phyloP scores from a whole-genome alignment of 2,797 vertebrate species.

The Epinephelus coioides region DNA sequence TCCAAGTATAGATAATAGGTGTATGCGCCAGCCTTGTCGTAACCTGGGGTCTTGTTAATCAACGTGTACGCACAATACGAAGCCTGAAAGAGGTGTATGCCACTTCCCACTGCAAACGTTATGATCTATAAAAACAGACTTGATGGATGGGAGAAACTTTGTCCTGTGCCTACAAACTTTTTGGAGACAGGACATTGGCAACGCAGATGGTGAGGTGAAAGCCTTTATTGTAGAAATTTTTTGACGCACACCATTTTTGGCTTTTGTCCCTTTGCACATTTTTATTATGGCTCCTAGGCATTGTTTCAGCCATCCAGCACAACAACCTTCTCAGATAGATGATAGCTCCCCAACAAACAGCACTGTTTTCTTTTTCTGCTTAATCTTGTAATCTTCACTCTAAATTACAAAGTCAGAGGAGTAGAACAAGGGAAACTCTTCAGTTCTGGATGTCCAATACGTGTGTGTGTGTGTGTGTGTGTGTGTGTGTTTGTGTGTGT shows the following conservation, averaged over 20 bases:
- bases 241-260: too few species aligned
- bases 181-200: too few species aligned
- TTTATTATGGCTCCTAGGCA: too few species aligned
- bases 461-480: not conserved
- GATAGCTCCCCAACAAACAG: constrained; percentile 18
- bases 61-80: too few species aligned
- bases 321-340: constrained; percentile 14
- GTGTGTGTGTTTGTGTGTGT: not conserved
- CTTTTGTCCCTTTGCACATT: too few species aligned
- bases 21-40: not conserved
- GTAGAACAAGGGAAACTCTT: constrained; percentile 50
- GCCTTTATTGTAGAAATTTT: too few species aligned
- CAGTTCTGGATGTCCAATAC: constrained; percentile 57
- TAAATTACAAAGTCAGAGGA: constrained; percentile 64
- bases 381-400: constrained; percentile 44
- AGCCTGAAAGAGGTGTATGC: too few species aligned
- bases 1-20: not conserved
- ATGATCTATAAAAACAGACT: too few species aligned
- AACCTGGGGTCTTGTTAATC: not conserved
- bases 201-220: too few species aligned
- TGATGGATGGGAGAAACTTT: too few species aligned
- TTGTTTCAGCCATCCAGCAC: constrained; percentile 13
- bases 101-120: too few species aligned
- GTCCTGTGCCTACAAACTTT: too few species aligned
- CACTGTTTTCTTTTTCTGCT: constrained; percentile 32